Evolutionary conservation across 2,888 invertebrate genomes (phyloP), one percentile per base, ranked within the genome.

Genomic region (Nymphalis urticae): DNA sequence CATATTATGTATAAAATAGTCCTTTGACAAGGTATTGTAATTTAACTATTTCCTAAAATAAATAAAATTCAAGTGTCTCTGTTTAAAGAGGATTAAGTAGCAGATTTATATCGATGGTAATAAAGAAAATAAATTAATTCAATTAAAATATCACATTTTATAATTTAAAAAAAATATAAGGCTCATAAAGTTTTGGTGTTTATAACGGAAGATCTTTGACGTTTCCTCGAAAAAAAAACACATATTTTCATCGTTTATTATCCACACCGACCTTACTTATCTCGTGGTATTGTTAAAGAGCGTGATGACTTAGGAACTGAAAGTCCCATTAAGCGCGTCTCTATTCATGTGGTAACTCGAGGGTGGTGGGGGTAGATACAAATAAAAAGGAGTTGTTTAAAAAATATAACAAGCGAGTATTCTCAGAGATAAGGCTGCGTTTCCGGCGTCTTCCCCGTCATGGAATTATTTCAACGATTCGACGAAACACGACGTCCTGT

Each of bases 381-480:
- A 92, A 91, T 90, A 92, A 92, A 90, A 89, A 90, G 79, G 91
- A 91, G 86, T 92, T 92, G 91, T 92, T 92, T 92, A 92, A 92
- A 92, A 74, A 92, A 90, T 88, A 88, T 88, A 87, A 90, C 89
- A 90, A 92, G 90, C 90, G 89, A 88, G 90, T 90, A 89, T 91
- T 89, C 87, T 79, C 84, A 77, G 81, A 91, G 92, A 92, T 92
- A 92, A 92, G 91, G 89, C 89, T 86, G 90, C 85, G 90, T 89
- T 92, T 92, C 92, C 92, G 91, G 79, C 85, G 85, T 82, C 84
- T 82, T 86, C 85, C 87, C 73, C 78, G 77, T 75, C 87, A 77
- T 77, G 85, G 90, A 92, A 90, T 92, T 92, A 92, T 92, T 92
- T 92, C 88, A 89, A 85, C 82, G 87, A 83, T 90, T 88, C 90